Evolutionary conservation across 2,113 vertebrate genomes (phyloP), one percentile per base, ranked within the genome.

Genomic region (Epinephelus lanceolatus): DNA sequence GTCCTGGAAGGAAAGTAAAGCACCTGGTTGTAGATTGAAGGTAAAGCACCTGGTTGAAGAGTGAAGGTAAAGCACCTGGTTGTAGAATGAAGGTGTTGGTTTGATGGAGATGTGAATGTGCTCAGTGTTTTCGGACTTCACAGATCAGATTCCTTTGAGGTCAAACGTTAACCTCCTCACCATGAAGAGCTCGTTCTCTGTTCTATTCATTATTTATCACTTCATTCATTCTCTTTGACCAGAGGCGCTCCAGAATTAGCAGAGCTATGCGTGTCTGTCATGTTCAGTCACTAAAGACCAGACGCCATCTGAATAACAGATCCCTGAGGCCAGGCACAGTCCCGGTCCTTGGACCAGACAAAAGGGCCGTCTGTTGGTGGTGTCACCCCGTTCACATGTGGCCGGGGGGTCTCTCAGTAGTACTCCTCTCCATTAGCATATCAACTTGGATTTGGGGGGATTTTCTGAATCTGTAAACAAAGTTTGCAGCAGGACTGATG

Each of bases 231-330:
- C 33, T 71, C 14, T 75, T 4, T 86, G 78, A 83, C 91, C 81
- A 45, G 84, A 78, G 90, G 88, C 89, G 11, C 63, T 90, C 82
- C 86, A 84, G 72, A 89, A 84, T 91, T 83, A 91, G 86, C 80
- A 53, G 75, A 83, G 78, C 75, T 73, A 56, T 90, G 85, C 76
- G 85, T 86, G 88, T 92, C 84, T 84, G 79, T 87, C 81, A 80
- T 90, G 78, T 87, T 80, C 85, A 71, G 90, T 86, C 86, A 84
- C 87, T 89, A 60, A 91, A 90, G 83, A 91, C 80, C 91, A 93
- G 91, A 90, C 87, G 69, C 88, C 76, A 78, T 91, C 78, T 89
- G 89, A 91, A 91, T 74, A 92, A 83, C 80, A 83, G 86, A 23
- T 60, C 86, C 94, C 89, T 78, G 71, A 84, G 92, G 94, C 92